Percentiles rank a stretch among this genome's conserved stretches.
These are phyloP conservation scores for Drosophila bocki DNA, from an alignment of 1,140 invertebrate species.

Conservation along the genomic window DNA sequence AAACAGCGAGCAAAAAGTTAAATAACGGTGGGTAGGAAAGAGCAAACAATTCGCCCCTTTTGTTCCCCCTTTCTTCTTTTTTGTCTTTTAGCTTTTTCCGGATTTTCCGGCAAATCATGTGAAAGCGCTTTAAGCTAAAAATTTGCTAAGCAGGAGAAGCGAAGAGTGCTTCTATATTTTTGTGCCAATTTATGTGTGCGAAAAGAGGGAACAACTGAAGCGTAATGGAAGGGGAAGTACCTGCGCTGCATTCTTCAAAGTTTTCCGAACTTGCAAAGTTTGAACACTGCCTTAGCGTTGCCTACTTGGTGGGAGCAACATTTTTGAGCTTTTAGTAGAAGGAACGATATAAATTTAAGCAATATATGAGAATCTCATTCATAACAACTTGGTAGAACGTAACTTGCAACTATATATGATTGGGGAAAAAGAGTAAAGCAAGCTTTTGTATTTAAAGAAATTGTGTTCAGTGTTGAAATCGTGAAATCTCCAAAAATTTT, in stretches of 20 bases:
- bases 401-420: background rate
- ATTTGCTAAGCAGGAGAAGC: slow-evolving; percentile 38
- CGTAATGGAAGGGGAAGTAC: slow-evolving; percentile 1
- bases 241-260: slow-evolving; percentile 34
- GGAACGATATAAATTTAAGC: background rate
- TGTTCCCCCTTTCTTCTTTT: too few species aligned
- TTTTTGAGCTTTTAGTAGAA: slow-evolving; percentile 4
- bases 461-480: background rate
- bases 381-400: background rate
- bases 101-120: slow-evolving; percentile 66
- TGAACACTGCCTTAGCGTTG: slow-evolving; percentile 19
- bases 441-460: background rate
- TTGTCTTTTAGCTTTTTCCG: background rate
- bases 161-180: slow-evolving; percentile 22
- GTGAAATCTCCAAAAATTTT: too few species aligned
- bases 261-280: slow-evolving; percentile 43
- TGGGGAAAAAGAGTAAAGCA: too few species aligned
- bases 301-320: slow-evolving; percentile 21
- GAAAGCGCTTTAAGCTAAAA: slow-evolving; percentile 66
- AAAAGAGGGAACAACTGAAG: slow-evolving; percentile 14
- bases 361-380: background rate
- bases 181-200: slow-evolving; percentile 44
- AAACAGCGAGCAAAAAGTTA: slow-evolving; percentile 20
- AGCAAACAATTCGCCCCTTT: slow-evolving; percentile 17
- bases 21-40: slow-evolving; percentile 17